Percentiles rank a stretch among this genome's conserved stretches.
These are phyloP conservation scores for Eristalinus aeneus DNA, from an alignment of 2,888 invertebrate species.

Conservation along the genomic window DNA sequence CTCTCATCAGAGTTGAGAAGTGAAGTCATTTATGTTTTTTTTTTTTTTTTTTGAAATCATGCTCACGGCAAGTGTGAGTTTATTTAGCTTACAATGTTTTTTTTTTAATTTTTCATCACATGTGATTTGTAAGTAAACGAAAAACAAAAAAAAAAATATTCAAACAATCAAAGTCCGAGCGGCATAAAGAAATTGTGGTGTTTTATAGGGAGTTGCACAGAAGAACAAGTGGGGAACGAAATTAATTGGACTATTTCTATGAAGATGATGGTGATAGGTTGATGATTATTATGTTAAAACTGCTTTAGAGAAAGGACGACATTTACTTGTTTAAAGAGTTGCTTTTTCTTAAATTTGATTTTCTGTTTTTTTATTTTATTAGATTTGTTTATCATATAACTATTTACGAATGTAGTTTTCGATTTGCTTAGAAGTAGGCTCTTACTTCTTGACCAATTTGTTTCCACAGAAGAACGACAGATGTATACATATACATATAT, in stretches of 20 bases:
- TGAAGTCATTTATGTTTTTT: not conserved
- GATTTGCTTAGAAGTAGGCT: not conserved
- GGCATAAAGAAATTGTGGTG: not conserved
- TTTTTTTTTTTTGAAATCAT: not conserved
- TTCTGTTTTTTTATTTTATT: slow-evolving; percentile 32
- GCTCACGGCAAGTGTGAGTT: not conserved
- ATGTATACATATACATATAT: slow-evolving; percentile 20
- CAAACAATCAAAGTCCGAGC: not conserved
- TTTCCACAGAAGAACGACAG: slow-evolving; percentile 56
- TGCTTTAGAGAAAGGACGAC: slow-evolving; percentile 43
- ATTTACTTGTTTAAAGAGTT: slow-evolving; percentile 5
- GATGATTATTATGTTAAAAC: not conserved
- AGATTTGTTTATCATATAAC: slow-evolving; percentile 21
- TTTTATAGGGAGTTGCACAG: too few relatives aligned
- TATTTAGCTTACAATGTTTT: not conserved
- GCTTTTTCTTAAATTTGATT: slow-evolving; percentile 4
- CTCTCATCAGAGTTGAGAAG: not conserved
- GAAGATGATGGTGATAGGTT: not conserved
- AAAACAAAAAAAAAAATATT: not conserved
- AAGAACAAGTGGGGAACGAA: too few relatives aligned
- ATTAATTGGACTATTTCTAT: too few relatives aligned
- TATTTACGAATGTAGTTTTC: slow-evolving; percentile 32
- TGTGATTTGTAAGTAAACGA: too few relatives aligned
- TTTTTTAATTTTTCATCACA: not conserved
- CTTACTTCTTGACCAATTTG: slow-evolving; percentile 26